Conservation (phyloP, 2,888 invertebrate genomes). For the Mesopsocus fuscifrons region DNA sequence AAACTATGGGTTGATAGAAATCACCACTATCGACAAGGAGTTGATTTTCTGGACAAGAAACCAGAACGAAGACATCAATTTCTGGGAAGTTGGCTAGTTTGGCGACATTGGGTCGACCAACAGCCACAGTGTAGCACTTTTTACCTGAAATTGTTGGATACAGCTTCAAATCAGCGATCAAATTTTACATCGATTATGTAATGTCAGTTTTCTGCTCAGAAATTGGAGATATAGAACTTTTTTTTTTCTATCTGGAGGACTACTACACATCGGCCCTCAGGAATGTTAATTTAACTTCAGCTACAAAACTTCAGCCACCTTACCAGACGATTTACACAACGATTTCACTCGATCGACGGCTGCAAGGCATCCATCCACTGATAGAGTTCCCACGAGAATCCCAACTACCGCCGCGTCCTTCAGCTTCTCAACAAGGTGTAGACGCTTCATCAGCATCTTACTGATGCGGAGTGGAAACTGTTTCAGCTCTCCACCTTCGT, state of each 20-base stretch:
- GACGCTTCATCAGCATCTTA: slow-evolving; percentile 54
- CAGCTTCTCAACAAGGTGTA: slow-evolving; percentile 73
- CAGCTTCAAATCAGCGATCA: too few species aligned
- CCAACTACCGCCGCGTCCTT: slow-evolving; percentile 78
- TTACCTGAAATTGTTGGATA: slow-evolving; percentile 42
- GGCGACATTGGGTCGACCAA: slow-evolving; percentile 86
- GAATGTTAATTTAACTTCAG: too few species aligned
- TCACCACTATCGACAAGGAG: slow-evolving; percentile 59
- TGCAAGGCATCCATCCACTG: slow-evolving; percentile 56
- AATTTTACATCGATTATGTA: too few species aligned
- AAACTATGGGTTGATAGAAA: slow-evolving; percentile 76
- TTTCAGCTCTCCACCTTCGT: slow-evolving; percentile 27
- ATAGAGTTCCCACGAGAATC: slow-evolving; percentile 78
- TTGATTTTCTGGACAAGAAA: slow-evolving; percentile 83
- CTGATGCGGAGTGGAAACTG: slow-evolving; percentile 26
- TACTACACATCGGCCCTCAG: too few species aligned
- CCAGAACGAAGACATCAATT: slow-evolving; percentile 80
- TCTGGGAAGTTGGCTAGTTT: slow-evolving; percentile 92
- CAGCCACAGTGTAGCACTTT: slow-evolving; percentile 77
- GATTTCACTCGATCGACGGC: slow-evolving; percentile 54
- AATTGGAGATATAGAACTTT: too few species aligned
- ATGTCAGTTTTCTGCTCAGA: too few species aligned
- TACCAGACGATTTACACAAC: slow-evolving; percentile 43
- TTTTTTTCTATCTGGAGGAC: too few species aligned
- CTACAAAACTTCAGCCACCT: too few species aligned